Evolutionary conservation across 2,888 invertebrate genomes (phyloP).

Genomic region (Temnothorax ravouxi): DNA sequence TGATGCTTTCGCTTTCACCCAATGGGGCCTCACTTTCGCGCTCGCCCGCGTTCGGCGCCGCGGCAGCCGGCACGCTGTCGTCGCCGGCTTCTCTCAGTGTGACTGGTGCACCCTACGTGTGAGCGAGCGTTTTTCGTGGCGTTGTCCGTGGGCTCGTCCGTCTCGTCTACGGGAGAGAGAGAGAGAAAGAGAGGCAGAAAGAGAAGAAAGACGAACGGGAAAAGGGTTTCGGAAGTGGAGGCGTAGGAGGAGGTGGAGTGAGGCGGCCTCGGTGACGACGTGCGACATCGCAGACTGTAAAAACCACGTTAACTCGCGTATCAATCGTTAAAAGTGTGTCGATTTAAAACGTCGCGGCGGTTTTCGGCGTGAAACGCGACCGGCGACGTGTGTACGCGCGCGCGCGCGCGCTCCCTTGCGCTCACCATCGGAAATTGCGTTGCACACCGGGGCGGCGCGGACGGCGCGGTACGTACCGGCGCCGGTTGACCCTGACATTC

Average conservation of each 20-base stretch:
- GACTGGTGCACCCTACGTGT: constrained; percentile 81
- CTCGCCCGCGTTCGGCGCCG: constrained; percentile 83
- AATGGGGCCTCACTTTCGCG: constrained; percentile 86
- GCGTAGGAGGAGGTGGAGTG: constrained; percentile 32
- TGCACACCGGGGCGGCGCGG: constrained; percentile 68
- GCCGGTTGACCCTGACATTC: constrained; percentile 82
- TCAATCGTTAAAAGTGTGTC: constrained; percentile 15
- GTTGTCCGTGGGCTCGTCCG: constrained; percentile 59
- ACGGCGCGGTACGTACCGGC: constrained; percentile 51
- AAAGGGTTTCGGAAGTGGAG: constrained; percentile 33
- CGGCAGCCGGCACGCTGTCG: constrained; percentile 80
- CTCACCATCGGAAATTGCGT: constrained; percentile 69
- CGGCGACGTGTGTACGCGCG: constrained; percentile 28
- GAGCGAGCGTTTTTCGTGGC: constrained; percentile 77
- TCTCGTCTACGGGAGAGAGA: constrained; percentile 62
- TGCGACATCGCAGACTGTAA: not conserved
- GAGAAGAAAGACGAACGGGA: constrained; percentile 16
- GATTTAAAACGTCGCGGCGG: constrained; percentile 30
- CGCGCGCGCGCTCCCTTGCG: constrained; percentile 15
- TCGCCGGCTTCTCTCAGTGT: constrained; percentile 80
- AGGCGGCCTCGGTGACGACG: constrained; percentile 36
- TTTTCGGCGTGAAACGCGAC: not conserved
- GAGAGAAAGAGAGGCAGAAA: constrained; percentile 64
- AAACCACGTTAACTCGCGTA: not conserved
- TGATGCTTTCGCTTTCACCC: constrained; percentile 86